Conservation (phyloP, 2,888 invertebrate genomes). For the Hipparchia semele region DNA sequence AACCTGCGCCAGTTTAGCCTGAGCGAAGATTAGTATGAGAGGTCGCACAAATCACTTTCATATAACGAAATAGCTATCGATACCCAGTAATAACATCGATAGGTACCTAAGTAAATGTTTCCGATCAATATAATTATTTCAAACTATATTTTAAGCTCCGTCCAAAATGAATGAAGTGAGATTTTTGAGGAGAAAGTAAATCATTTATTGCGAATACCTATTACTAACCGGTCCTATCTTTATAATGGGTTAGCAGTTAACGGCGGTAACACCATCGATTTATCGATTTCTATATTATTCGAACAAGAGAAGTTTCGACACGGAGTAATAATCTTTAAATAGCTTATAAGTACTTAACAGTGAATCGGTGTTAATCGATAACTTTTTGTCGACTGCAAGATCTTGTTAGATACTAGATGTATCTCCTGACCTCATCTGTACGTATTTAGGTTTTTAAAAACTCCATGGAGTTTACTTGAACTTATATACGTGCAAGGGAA, state of each 20-base stretch:
- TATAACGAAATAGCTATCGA: constrained; percentile 40
- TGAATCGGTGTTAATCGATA: constrained; percentile 4
- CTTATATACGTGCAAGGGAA: no score
- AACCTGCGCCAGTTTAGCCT: no score
- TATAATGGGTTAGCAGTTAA: constrained; percentile 40
- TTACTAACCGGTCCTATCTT: constrained; percentile 62
- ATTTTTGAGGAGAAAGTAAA: constrained; percentile 78
- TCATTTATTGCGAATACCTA: constrained; percentile 72
- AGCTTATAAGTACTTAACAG: not conserved
- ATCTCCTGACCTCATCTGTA: no score
- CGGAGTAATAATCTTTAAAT: constrained; percentile 13
- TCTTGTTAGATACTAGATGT: no score
- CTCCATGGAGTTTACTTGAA: no score
- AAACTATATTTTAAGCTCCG: constrained; percentile 56
- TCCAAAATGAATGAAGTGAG: constrained; percentile 50
- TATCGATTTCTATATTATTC: constrained; percentile 38
- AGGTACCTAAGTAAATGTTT: constrained; percentile 31
- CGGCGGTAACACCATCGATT: constrained; percentile 49
- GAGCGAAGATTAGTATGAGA: not conserved
- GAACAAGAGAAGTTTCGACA: constrained; percentile 21
- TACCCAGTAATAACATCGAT: constrained; percentile 35
- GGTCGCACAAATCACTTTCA: constrained; percentile 36
- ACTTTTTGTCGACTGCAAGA: not conserved
- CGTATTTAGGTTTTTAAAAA: no score
- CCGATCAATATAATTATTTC: constrained; percentile 65